A percentile compares a stretch with the other conserved stretches of the same genome.
phyloP scores from a whole-genome alignment of 2,113 vertebrate genomes.

The Alces alces region DNA sequence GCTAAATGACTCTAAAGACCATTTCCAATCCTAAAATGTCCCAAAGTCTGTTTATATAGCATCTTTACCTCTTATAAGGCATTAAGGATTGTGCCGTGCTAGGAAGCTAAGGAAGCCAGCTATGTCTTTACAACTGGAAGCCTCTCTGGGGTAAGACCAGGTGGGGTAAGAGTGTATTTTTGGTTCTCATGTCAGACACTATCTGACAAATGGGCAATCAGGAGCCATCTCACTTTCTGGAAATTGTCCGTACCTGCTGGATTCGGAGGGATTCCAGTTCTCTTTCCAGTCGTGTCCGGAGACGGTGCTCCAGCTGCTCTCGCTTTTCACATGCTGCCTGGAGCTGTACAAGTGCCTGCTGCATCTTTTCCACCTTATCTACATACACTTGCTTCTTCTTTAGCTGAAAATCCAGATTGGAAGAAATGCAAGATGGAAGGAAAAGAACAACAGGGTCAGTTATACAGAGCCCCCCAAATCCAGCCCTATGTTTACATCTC shows the following conservation, averaged over 20 bases:
- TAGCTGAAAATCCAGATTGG: constrained; percentile 81
- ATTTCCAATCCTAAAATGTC: background rate
- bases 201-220: background rate
- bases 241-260: constrained; percentile 88
- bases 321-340: constrained; percentile 98
- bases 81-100: background rate
- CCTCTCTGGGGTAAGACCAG: background rate
- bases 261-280: constrained; percentile 95
- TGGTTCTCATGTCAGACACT: background rate
- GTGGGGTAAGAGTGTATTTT: background rate
- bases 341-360: constrained; percentile 95
- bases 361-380: constrained; percentile 98
- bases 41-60: background rate
- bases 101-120: background rate
- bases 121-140: background rate
- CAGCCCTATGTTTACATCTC: background rate
- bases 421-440: background rate
- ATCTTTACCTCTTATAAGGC: background rate
- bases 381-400: constrained; percentile 99
- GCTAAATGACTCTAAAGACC: background rate
- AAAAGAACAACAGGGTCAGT: constrained; percentile 9
- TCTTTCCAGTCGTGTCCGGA: constrained; percentile 93
- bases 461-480: background rate
- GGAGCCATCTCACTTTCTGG: background rate
- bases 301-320: constrained; percentile 94